phyloP scores from a whole-genome alignment of 1,140 invertebrate species.

The Diorhabda sublineata region DNA sequence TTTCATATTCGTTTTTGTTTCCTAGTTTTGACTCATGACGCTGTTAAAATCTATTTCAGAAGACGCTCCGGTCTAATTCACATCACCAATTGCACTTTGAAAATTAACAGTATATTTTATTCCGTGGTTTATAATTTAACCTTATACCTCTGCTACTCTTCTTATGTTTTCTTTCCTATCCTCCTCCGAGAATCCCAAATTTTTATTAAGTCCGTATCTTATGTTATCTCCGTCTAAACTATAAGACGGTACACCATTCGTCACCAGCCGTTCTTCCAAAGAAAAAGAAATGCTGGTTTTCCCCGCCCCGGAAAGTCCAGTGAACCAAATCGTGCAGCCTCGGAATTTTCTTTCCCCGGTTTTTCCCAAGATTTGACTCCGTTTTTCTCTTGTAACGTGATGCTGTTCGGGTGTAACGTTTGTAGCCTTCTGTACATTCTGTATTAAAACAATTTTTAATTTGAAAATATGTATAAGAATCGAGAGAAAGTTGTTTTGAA shows the following conservation, averaged over 20 bases:
- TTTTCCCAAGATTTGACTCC: conserved; percentile 86
- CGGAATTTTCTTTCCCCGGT: conserved; percentile 71
- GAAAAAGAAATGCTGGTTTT: conserved; percentile 98
- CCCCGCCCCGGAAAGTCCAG: conserved; percentile 93
- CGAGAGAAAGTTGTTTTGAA: too few species aligned
- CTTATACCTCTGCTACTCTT: conserved; percentile 85
- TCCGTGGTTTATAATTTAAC: too few species aligned
- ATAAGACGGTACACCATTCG: conserved; percentile 86
- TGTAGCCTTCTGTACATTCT: conserved; percentile 59
- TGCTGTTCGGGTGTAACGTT: conserved; percentile 95
- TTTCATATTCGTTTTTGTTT: too few species aligned
- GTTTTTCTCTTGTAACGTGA: conserved; percentile 87
- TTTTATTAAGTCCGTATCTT: conserved; percentile 90
- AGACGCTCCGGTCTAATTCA: too few species aligned
- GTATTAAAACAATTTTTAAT: background rate
- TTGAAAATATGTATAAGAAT: too few species aligned
- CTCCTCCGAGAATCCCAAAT: conserved; percentile 90
- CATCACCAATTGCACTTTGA: too few species aligned
- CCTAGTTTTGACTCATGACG: too few species aligned
- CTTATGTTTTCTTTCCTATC: conserved; percentile 97
- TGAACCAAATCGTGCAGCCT: conserved; percentile 98
- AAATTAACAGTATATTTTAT: too few species aligned
- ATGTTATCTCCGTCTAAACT: conserved; percentile 98
- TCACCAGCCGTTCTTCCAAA: conserved; percentile 86
- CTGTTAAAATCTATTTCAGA: too few species aligned